phyloP scores from a whole-genome alignment of 1,140 invertebrate species.

The Drosophila nebulosa region DNA sequence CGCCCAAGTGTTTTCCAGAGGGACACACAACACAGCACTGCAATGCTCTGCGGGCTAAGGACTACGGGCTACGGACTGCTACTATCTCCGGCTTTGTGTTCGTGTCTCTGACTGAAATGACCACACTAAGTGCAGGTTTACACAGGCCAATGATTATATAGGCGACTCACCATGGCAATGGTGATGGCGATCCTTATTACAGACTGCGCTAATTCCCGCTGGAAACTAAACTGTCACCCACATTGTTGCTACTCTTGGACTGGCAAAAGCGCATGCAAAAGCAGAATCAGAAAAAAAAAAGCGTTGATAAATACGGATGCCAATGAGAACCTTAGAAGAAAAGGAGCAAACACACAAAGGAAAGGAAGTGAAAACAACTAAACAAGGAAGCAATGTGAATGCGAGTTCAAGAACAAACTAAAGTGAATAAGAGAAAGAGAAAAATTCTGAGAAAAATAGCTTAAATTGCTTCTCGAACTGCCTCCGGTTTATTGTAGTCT shows the following conservation, averaged over 20 bases:
- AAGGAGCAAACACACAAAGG: conserved; percentile 27
- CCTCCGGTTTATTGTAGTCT: conserved; percentile 17
- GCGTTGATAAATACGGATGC: conserved; percentile 21
- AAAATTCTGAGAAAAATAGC: conserved; percentile 18
- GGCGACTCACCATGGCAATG: conserved; percentile 50
- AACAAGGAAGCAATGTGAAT: conserved; percentile 66
- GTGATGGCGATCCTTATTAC: conserved; percentile 72
- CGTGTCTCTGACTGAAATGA: conserved; percentile 47
- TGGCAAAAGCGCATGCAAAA: conserved; percentile 50
- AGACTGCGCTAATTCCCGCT: conserved; percentile 76
- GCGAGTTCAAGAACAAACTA: conserved; percentile 48
- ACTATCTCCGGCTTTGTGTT: background rate
- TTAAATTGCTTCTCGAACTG: conserved; percentile 21
- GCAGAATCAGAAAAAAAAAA: background rate
- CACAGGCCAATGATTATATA: conserved; percentile 77
- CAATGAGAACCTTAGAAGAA: no score
- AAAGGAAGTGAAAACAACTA: conserved; percentile 68
- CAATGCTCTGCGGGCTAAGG: background rate
- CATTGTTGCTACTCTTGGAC: conserved; percentile 28
- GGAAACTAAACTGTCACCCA: conserved; percentile 68
- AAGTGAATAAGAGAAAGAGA: conserved; percentile 15
- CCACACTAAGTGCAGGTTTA: conserved; percentile 77
- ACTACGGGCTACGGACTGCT: background rate
- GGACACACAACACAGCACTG: background rate
- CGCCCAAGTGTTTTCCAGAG: conserved; percentile 58